Percentiles rank a stretch among this genome's conserved stretches.
Evolutionary conservation across 1,140 invertebrate genomes (phyloP).

Genomic region (Hyphantria cunea): DNA sequence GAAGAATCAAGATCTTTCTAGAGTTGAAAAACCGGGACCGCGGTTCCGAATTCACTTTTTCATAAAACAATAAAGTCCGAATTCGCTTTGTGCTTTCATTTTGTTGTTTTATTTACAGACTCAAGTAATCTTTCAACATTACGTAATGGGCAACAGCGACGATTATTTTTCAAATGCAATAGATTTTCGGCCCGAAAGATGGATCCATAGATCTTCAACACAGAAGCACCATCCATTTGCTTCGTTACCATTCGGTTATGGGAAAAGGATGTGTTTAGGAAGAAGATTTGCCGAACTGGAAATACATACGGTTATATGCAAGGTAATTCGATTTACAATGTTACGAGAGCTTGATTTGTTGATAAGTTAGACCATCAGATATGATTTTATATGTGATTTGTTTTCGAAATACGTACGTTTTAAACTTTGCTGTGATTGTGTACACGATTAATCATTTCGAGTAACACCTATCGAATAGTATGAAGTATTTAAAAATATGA

Average conservation of each 20-base stretch:
- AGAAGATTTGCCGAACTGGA: conserved; percentile 89
- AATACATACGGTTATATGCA: conserved; percentile 86
- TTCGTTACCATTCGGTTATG: conserved; percentile 88
- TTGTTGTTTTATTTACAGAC: conserved; percentile 85
- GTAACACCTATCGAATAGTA: too few relatives aligned
- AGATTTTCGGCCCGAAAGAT: conserved; percentile 89
- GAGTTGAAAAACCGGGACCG: too few relatives aligned
- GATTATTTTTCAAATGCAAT: conserved; percentile 86
- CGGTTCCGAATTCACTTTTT: too few relatives aligned
- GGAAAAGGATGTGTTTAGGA: conserved; percentile 89
- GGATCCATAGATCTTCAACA: conserved; percentile 80
- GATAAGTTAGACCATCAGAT: too few relatives aligned
- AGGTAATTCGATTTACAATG: conserved; percentile 70
- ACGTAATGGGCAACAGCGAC: conserved; percentile 89
- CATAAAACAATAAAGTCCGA: too few relatives aligned
- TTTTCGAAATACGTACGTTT: too few relatives aligned
- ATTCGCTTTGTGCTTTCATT: too few relatives aligned
- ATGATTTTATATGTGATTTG: too few relatives aligned
- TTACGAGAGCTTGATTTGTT: neutral
- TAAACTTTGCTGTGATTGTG: too few relatives aligned
- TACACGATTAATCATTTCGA: too few relatives aligned
- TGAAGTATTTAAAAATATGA: too few relatives aligned
- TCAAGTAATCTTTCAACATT: conserved; percentile 91
- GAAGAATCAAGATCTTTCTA: too few relatives aligned
- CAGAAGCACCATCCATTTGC: conserved; percentile 83